Evolutionary conservation across 2,797 vertebrate species (phyloP), one percentile per base, ranked within the genome.

Genomic region (Orientallactaga sibirica): DNA sequence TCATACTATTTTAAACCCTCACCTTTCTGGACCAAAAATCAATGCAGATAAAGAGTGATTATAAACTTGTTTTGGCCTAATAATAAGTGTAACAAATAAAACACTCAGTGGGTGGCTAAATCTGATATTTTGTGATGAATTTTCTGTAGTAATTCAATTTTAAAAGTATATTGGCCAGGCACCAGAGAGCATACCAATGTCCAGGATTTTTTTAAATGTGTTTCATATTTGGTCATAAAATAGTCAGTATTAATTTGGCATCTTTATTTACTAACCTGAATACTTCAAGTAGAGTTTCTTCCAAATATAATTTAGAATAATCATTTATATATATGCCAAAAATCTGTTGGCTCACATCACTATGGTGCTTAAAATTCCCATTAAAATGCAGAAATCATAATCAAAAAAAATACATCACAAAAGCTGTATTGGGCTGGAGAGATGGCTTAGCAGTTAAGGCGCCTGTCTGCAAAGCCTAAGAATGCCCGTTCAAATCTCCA

Each of bases 81-180:
- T 91, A 85, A 88, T 2, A 96, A 90, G 2, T 78, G 11, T 91
- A 90, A 93, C 61, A 95, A 93, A 80, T 75, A 95, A 88, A 24
- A 58, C 22, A 87, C 61, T 86, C 43, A 64, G 8, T 87, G 64
- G 68, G 75, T 95, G 43, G 83, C 78, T 92, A 95, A 93, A 93
- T 91, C 70, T 95, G 79, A 88, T 77, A 95, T 74, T 88, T 80
- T 90, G 43, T 86, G 73, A 41, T 82, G 29, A 87, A 88, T 90
- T 92, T 94, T 87, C 73, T 88, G 1, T 84, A 89, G 55, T 95
- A 96, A 97, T 94, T 95, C 52, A 92, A 93, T 93, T 90, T 93
- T 90, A 87, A 86, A 95, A 78, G 85, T 7, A 7, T 87, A 79
- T 64, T 91, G 74, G 62, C 76, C 37, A 89, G 22, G 9, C 66